Evolutionary conservation across 1,140 invertebrate species (phyloP), one percentile per base, ranked within the genome.

Genomic region (Euwallacea fornicatus): DNA sequence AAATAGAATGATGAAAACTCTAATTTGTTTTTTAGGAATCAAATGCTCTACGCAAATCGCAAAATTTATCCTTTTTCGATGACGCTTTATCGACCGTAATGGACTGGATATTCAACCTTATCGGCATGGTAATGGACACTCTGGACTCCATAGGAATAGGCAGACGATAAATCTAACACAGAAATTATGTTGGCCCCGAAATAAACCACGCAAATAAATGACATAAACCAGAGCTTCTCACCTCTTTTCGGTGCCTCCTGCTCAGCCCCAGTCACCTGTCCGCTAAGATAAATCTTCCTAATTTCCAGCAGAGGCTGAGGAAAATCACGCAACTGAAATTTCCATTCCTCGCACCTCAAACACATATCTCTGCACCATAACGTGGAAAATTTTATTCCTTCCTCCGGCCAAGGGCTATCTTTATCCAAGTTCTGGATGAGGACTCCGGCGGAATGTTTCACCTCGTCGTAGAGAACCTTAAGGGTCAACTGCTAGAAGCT

Each of bases 241-340:
- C 91, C 90, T 83, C 95, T 86, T 44, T 88, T 86, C 0, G 90
- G 90, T 0, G 94, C 91, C 60, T 90, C 82, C 75, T 95, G 91
- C 81, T 98, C 97, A 0, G 95, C 96, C 0, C 94, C 97, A 61
- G 92, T 89, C 0, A 99, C 81, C 75, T 89, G 88, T 0, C 97
- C 98, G 89, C 93, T 98, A 41, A 98, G 86, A 70, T 90, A 89
- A 76, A 97, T 86, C 60, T 91, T 87, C 73, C 89, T 88, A 43
- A 97, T 91, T 71, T 93, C 88, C 50, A 98, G 83, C 81, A 97
- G 86, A 0, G 95, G 93, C 78, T 97, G 95, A 0, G 96, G 96
- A 81, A 98, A 99, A 83, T 99, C 98, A n/a, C 97, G 84, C 66
- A 99, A 85, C 61, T 93, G 89, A 68, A 98, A 88, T 75, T 91